A percentile compares a stretch with the other conserved stretches of the same genome.
Evolutionary conservation across 2,113 vertebrate species (phyloP).

Genomic region (Sakesphorus luctuosus): DNA sequence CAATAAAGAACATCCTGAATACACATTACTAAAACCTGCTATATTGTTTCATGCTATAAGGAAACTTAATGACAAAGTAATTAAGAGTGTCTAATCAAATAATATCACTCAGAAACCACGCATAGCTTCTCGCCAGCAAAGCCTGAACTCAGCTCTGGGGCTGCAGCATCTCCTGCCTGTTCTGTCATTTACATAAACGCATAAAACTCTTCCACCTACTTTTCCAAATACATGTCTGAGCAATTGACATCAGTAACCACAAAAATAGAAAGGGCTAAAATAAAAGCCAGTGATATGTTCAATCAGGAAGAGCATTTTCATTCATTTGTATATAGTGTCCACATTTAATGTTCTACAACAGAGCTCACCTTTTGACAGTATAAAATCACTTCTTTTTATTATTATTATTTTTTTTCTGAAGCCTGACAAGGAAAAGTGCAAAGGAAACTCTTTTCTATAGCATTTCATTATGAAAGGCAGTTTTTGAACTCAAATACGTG

Average conservation of each 20-base stretch:
- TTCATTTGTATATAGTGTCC: not conserved
- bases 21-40: not conserved
- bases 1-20: not conserved
- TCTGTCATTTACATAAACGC: not conserved
- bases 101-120: not conserved
- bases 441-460: not conserved
- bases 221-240: not conserved
- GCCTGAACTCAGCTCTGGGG: not conserved
- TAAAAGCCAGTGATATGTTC: not conserved
- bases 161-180: not conserved
- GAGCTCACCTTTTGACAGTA: not conserved
- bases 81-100: not conserved
- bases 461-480: not conserved
- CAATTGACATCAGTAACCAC: not conserved
- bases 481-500: not conserved
- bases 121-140: not conserved
- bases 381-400: not conserved
- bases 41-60: not conserved
- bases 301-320: not conserved
- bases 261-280: not conserved
- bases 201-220: not conserved
- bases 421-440: not conserved
- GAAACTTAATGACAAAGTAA: not conserved
- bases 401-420: not conserved
- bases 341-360: not conserved